These are phyloP conservation scores for Cololabis saira DNA, from an alignment of 2,113 vertebrate genomes.

Conservation along the genomic window DNA sequence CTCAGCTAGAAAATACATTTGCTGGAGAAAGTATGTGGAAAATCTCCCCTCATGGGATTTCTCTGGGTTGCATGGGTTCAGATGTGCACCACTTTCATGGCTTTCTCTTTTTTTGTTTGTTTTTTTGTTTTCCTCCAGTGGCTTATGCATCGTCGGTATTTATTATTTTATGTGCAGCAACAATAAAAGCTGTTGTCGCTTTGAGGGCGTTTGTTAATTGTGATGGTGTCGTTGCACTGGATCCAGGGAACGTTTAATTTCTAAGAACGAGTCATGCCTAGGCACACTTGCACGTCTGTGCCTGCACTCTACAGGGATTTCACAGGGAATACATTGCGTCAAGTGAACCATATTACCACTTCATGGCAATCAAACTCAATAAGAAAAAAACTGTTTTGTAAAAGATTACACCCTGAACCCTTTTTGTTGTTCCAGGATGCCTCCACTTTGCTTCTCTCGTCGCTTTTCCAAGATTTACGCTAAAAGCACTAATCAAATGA, in stretches of 20 bases:
- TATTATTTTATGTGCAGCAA: no score
- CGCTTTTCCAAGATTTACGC: not conserved
- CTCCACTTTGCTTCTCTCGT: not conserved
- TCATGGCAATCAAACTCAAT: not conserved
- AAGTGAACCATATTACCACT: slow-evolving; percentile 17
- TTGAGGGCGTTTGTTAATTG: not conserved
- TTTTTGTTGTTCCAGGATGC: not conserved
- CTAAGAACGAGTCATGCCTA: slow-evolving; percentile 8
- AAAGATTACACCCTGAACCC: not conserved
- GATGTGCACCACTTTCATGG: not conserved
- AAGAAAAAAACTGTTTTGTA: not conserved
- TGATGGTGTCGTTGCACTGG: not conserved
- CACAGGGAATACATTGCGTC: not conserved
- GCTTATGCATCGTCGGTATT: no score
- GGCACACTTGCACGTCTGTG: slow-evolving; percentile 23
- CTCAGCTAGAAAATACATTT: slow-evolving; percentile 3
- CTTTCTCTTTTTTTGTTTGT: not conserved
- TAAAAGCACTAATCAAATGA: slow-evolving; percentile 1
- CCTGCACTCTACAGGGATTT: slow-evolving; percentile 16
- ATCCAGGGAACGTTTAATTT: slow-evolving; percentile 13
- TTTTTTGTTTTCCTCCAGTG: no score
- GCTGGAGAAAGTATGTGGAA: slow-evolving; percentile 4
- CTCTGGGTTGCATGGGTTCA: not conserved
- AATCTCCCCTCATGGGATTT: slow-evolving; percentile 5
- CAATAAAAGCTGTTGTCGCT: no score